Conservation (phyloP, 2,113 vertebrate species). For the Cervus canadensis region DNA sequence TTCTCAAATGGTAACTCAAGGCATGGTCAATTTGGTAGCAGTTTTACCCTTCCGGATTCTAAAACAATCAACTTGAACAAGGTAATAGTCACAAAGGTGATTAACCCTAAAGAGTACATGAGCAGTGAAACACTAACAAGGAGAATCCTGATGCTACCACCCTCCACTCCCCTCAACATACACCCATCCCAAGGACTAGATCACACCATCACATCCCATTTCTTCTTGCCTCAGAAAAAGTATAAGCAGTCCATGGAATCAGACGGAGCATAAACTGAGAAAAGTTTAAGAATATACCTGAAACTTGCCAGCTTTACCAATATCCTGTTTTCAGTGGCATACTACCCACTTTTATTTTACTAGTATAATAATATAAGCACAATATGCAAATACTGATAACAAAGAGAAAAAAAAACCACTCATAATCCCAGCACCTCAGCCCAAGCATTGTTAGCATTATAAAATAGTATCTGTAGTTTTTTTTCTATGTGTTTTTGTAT, state of each 20-base stretch:
- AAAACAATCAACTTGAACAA: conserved; percentile 1
- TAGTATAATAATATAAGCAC: conserved; percentile 5
- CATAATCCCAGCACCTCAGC: neutral
- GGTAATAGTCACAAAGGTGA: neutral
- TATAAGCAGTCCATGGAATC: neutral
- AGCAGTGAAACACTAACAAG: neutral
- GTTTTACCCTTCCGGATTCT: neutral
- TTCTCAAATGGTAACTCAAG: conserved; percentile 38
- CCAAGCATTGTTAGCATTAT: neutral
- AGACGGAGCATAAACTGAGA: neutral
- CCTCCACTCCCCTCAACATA: neutral
- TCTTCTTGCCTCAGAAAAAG: neutral
- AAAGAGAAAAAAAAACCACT: neutral
- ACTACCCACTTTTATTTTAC: conserved; percentile 16
- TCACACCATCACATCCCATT: neutral
- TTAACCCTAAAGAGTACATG: neutral
- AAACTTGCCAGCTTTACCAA: neutral
- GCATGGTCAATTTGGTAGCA: neutral
- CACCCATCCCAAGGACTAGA: neutral
- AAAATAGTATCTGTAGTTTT: neutral
- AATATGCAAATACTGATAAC: neutral
- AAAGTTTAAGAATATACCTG: neutral
- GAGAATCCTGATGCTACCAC: neutral
- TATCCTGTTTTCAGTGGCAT: neutral
- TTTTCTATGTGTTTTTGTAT: neutral